phyloP scores from a whole-genome alignment of 1,140 invertebrate genomes.

The Acromyrmex echinatior region DNA sequence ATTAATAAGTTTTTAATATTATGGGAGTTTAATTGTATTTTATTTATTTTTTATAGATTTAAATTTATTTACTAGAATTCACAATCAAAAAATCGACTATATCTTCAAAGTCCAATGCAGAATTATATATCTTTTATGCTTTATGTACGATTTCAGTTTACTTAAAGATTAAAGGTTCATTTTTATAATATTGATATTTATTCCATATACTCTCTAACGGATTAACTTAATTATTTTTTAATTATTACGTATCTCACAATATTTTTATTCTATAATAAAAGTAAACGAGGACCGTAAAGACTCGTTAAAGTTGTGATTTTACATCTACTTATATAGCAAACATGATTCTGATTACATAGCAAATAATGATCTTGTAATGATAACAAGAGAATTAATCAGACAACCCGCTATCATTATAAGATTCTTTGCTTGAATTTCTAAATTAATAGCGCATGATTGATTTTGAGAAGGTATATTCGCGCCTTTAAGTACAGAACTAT shows the following conservation, averaged over 20 bases:
- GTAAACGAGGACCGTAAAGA: background rate
- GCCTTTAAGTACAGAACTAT: background rate
- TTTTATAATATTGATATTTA: background rate
- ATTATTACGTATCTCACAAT: background rate
- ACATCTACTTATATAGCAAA: conserved; percentile 37
- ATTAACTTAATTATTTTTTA: conserved; percentile 25
- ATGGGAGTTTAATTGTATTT: too few species aligned
- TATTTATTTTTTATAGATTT: too few species aligned
- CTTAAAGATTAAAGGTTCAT: background rate
- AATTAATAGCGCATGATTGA: conserved; percentile 51
- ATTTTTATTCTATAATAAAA: background rate
- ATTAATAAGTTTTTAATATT: too few species aligned
- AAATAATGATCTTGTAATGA: conserved; percentile 32
- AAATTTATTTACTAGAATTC: too few species aligned
- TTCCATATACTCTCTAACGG: background rate
- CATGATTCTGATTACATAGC: conserved; percentile 19
- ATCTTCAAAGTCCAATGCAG: too few species aligned
- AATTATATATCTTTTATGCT: too few species aligned
- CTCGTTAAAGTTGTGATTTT: conserved; percentile 41
- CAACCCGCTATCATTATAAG: background rate
- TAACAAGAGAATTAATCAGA: conserved; percentile 48
- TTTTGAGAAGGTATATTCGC: conserved; percentile 26
- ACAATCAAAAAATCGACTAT: too few species aligned
- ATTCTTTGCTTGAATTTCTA: background rate
- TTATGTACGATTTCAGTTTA: background rate